Percentiles rank a stretch among this genome's conserved stretches.
These are phyloP conservation scores for Drosophila mettleri DNA, from an alignment of 2,888 invertebrate genomes.

Conservation along the genomic window DNA sequence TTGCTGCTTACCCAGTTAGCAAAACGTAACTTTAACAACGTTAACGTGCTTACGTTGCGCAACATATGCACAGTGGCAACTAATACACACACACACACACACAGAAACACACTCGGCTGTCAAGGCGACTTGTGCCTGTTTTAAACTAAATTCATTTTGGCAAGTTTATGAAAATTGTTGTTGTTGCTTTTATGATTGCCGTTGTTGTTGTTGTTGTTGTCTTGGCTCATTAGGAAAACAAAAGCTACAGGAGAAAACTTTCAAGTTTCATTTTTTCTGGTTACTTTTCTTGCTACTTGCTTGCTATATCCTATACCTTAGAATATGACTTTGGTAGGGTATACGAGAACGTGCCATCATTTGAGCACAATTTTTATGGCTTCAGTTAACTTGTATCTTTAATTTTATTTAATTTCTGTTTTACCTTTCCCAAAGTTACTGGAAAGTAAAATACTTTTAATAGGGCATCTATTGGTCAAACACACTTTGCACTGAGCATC, in stretches of 20 bases:
- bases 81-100: neutral
- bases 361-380: neutral
- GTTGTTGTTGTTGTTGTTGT: constrained; percentile 30
- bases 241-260: constrained; percentile 68
- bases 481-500: neutral
- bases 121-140: constrained; percentile 46
- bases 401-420: neutral
- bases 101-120: constrained; percentile 8
- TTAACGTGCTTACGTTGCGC: constrained; percentile 61
- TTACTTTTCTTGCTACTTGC: constrained; percentile 26
- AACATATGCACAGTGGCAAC: constrained; percentile 66
- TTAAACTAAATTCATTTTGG: constrained; percentile 68
- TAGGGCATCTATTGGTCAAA: constrained; percentile 6
- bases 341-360: too few species aligned
- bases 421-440: neutral
- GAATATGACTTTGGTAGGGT: neutral
- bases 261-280: constrained; percentile 29
- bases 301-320: constrained; percentile 8
- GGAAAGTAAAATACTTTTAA: too few species aligned
- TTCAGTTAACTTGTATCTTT: neutral
- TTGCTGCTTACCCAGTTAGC: constrained; percentile 48
- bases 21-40: constrained; percentile 46
- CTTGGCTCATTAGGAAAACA: constrained; percentile 72
- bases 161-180: constrained; percentile 73
- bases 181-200: constrained; percentile 16